Conservation (phyloP, 2,113 vertebrate genomes). For the Leucoraja erinaceus region DNA sequence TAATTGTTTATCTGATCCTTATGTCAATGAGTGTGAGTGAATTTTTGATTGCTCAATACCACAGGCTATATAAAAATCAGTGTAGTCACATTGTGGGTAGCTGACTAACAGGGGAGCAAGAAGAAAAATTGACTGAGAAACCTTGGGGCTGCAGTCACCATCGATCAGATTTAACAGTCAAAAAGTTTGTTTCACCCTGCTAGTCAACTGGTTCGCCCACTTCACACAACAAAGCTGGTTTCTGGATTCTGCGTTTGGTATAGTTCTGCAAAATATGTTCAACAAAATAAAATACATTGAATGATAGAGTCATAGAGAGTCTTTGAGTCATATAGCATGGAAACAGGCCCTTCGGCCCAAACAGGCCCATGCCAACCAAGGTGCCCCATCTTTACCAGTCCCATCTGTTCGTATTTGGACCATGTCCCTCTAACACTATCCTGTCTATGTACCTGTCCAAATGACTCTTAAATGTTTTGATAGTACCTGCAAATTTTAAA, state of each 20-base stretch:
- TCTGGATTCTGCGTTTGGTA: background rate
- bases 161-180: background rate
- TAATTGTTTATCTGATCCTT: slow-evolving; percentile 19
- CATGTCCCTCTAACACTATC: too few relatives aligned
- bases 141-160: background rate
- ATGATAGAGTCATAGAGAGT: background rate
- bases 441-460: too few relatives aligned
- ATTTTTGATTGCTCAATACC: slow-evolving; percentile 3
- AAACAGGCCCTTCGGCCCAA: too few relatives aligned
- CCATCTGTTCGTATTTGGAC: too few relatives aligned
- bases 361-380: too few relatives aligned
- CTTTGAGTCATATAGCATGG: too few relatives aligned
- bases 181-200: background rate
- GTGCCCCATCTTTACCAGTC: too few relatives aligned
- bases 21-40: background rate
- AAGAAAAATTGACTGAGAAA: background rate
- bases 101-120: background rate
- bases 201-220: background rate
- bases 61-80: slow-evolving; percentile 9
- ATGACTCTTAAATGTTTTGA: too few relatives aligned
- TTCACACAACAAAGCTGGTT: background rate
- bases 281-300: background rate
- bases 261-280: background rate
- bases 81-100: background rate
- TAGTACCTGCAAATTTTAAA: too few relatives aligned